These are phyloP conservation scores for Leucoma salicis DNA, from an alignment of 2,888 invertebrate species.

Conservation along the genomic window DNA sequence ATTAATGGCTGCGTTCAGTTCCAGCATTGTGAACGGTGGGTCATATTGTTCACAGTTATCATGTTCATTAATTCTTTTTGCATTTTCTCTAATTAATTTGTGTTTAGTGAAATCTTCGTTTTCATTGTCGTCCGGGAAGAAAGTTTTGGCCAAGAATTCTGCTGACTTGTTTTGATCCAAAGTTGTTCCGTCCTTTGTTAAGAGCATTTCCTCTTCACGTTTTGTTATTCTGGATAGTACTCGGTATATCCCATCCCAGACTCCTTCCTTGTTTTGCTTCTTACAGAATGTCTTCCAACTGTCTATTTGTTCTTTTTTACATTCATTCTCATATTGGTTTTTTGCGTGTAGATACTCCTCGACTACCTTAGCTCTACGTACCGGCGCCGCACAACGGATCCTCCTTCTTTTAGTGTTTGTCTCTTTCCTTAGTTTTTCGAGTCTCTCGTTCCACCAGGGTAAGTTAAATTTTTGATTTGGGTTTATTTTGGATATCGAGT, in stretches of 20 bases:
- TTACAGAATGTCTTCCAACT: not conserved
- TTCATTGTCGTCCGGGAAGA: not conserved
- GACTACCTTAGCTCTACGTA: slow-evolving; percentile 9
- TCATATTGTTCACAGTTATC: not conserved
- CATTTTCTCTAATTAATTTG: not conserved
- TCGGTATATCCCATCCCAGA: not conserved
- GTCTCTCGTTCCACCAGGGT: slow-evolving; percentile 24
- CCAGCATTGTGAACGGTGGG: not conserved
- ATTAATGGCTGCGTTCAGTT: too few relatives aligned
- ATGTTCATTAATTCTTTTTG: not conserved
- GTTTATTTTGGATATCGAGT: slow-evolving; percentile 10
- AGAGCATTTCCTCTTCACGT: not conserved
- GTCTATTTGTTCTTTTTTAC: not conserved
- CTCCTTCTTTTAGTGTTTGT: slow-evolving; percentile 12
- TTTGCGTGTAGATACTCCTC: not conserved
- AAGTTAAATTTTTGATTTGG: slow-evolving; percentile 3
- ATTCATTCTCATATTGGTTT: not conserved
- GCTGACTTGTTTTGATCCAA: not conserved
- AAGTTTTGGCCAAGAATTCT: not conserved
- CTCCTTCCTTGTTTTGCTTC: not conserved
- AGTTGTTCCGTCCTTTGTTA: not conserved
- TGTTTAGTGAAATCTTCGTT: not conserved
- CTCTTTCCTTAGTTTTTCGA: slow-evolving; percentile 10
- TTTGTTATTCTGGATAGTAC: not conserved
- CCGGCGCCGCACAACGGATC: slow-evolving; percentile 17